phyloP scores from a whole-genome alignment of 2,113 vertebrate genomes.

The Willisornis vidua region DNA sequence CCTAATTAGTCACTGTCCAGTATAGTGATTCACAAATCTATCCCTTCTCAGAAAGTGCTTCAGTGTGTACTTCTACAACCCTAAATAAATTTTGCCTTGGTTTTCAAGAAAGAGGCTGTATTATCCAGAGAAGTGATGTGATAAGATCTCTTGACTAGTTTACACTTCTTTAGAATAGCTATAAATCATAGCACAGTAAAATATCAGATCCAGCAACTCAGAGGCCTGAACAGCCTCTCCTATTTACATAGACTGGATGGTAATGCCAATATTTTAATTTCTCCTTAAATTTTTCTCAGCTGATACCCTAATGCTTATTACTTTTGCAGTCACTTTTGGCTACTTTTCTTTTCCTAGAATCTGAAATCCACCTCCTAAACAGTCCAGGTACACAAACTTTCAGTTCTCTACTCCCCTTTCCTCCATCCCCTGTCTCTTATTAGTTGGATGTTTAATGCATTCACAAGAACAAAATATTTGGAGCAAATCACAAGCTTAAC shows the following conservation, averaged over 20 bases:
- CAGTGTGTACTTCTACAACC: background rate
- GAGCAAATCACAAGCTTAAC: background rate
- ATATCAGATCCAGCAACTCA: background rate
- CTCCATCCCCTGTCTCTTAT: background rate
- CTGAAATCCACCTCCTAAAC: background rate
- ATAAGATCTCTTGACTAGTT: background rate
- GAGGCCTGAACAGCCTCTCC: background rate
- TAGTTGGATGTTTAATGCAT: background rate
- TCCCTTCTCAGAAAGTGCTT: background rate
- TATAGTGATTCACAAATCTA: background rate
- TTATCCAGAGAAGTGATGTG: background rate
- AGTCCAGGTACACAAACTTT: background rate
- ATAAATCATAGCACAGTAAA: background rate
- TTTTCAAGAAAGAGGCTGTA: background rate
- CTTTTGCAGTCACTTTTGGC: background rate
- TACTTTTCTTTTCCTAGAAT: background rate
- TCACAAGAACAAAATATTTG: background rate
- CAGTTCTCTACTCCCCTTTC: background rate
- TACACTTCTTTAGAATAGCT: background rate
- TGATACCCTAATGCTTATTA: background rate
- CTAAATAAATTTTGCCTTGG: background rate
- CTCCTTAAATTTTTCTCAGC: background rate
- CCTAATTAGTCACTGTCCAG: background rate
- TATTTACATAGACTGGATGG: background rate
- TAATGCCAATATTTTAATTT: background rate